Evolutionary conservation across 2,113 vertebrate species (phyloP).

Genomic region (Mus spicilegus): DNA sequence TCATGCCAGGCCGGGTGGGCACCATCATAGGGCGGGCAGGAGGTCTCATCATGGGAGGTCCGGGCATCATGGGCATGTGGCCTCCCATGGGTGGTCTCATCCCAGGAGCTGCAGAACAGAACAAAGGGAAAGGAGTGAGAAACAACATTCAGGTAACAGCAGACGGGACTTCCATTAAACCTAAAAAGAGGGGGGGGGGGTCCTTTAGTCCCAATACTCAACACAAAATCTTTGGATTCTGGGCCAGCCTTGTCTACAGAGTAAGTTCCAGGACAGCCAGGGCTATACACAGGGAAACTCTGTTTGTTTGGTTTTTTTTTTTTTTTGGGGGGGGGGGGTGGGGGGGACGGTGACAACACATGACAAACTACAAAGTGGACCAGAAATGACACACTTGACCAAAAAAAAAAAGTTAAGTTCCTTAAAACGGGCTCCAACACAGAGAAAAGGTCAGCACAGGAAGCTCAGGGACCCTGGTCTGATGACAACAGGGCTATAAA

Average conservation of each 20-base stretch:
- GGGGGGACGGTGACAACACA: not conserved
- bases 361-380: not conserved
- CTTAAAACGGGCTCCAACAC: constrained; percentile 64
- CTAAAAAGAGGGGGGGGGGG: not conserved
- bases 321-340: no score
- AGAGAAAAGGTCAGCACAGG: constrained; percentile 62
- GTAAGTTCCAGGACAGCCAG: not conserved
- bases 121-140: not conserved
- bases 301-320: not conserved
- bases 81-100: no score
- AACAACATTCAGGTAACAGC: not conserved
- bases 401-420: constrained; percentile 64
- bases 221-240: not conserved
- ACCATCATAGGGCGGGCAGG: no score
- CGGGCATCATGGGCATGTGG: no score
- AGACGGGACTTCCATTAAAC: constrained; percentile 40
- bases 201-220: no score
- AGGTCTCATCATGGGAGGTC: no score
- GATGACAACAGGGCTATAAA: constrained; percentile 54
- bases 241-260: not conserved
- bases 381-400: constrained; percentile 58
- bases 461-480: constrained; percentile 43
- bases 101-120: not conserved
- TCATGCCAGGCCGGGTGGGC: no score
- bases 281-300: not conserved